These are phyloP conservation scores for Lepidotrigona ventralis DNA, from an alignment of 1,140 invertebrate genomes.

Conservation along the genomic window DNA sequence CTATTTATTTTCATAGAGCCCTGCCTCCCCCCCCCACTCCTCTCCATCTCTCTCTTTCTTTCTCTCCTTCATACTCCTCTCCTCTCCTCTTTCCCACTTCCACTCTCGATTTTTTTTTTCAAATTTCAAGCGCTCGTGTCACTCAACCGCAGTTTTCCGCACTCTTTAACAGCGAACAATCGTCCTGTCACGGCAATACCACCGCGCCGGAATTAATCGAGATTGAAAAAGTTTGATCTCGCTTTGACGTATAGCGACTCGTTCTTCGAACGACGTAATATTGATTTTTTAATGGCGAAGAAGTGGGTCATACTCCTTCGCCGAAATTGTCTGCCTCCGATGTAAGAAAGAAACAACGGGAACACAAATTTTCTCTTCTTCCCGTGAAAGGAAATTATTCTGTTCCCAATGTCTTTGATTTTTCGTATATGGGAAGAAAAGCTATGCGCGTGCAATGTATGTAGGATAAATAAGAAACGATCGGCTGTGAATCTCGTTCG, in stretches of 20 bases:
- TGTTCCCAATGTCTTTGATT: neutral
- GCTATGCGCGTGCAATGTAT: too few relatives aligned
- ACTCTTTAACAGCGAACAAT: conserved; percentile 66
- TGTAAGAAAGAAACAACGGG: too few relatives aligned
- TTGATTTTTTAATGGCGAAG: conserved; percentile 64
- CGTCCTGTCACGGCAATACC: conserved; percentile 66
- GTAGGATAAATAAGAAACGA: neutral
- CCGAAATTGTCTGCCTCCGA: conserved; percentile 31
- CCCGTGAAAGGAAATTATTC: neutral
- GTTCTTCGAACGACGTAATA: conserved; percentile 61
- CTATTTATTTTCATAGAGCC: conserved; percentile 67
- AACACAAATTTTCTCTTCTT: neutral
- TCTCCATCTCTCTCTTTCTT: neutral
- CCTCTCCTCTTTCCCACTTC: too few relatives aligned
- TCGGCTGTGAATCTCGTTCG: neutral
- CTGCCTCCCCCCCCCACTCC: too few relatives aligned
- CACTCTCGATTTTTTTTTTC: conserved; percentile 48
- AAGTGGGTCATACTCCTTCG: conserved; percentile 62
- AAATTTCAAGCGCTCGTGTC: conserved; percentile 64
- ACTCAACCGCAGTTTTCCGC: conserved; percentile 67
- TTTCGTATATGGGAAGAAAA: too few relatives aligned
- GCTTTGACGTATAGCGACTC: conserved; percentile 61
- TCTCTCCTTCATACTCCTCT: neutral
- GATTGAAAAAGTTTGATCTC: conserved; percentile 68
- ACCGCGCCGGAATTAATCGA: conserved; percentile 63